Evolutionary conservation across 1,140 invertebrate species (phyloP).

Genomic region (Halesus radiatus): DNA sequence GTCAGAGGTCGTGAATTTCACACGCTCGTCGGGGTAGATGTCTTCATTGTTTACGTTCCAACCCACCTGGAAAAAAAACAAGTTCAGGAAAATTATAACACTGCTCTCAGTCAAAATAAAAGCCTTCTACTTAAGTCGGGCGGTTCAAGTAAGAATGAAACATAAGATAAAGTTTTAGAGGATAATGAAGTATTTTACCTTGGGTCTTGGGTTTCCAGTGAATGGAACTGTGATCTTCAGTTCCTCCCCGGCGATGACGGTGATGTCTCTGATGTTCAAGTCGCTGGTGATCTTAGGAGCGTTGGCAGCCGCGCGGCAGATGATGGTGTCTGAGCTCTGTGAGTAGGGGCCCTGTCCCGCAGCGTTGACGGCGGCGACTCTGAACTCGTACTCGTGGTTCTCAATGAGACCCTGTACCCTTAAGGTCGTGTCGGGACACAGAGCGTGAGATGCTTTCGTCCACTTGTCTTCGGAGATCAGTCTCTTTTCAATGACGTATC

Average conservation of each 20-base stretch:
- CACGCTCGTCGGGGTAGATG: conserved; percentile 83
- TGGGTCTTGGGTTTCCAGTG: conserved; percentile 90
- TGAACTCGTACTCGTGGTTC: conserved; percentile 97
- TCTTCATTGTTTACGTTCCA: conserved; percentile 93
- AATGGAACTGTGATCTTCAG: conserved; percentile 97
- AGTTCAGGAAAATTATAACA: no score
- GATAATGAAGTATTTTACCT: conserved; percentile 63
- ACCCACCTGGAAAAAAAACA: conserved; percentile 66
- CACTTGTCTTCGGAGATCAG: conserved; percentile 90
- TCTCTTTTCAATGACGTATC: conserved; percentile 94
- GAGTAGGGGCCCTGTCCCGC: conserved; percentile 95
- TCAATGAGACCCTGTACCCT: conserved; percentile 91
- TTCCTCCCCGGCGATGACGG: conserved; percentile 94
- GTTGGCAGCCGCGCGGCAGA: conserved; percentile 87
- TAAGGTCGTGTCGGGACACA: conserved; percentile 85
- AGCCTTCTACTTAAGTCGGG: no score
- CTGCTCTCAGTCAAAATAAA: no score
- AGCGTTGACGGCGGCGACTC: conserved; percentile 95
- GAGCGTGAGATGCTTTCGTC: conserved; percentile 88
- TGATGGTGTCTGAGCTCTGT: conserved; percentile 90
- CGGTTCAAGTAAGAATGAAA: no score
- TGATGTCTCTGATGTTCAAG: conserved; percentile 93
- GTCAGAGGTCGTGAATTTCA: conserved; percentile 89
- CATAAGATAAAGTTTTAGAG: no score
- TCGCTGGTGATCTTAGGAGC: conserved; percentile 94